Percentiles rank a stretch among this genome's conserved stretches.
Conservation (phyloP, 2,113 vertebrate genomes). For the Entomyzon cyanotis region DNA sequence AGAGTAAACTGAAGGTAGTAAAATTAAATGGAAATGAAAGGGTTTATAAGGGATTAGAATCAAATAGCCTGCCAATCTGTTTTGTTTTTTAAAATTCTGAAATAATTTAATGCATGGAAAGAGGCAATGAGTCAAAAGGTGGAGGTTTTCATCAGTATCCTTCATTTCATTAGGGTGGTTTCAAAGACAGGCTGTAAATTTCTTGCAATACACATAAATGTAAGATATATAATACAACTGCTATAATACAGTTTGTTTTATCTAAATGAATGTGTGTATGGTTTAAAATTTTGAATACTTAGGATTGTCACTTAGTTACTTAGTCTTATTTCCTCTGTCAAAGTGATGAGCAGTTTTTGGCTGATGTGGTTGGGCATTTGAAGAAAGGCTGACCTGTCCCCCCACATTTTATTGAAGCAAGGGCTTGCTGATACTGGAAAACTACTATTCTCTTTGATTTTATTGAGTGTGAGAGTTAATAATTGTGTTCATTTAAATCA, state of each 20-base stretch:
- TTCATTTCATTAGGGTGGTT: background rate
- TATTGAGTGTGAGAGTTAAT: background rate
- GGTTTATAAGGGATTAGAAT: background rate
- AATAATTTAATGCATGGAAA: background rate
- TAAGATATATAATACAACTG: background rate
- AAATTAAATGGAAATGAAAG: background rate
- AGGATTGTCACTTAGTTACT: background rate
- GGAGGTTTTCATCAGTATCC: background rate
- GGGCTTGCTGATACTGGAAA: background rate
- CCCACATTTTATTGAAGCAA: background rate
- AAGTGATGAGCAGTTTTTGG: background rate
- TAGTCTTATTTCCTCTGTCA: background rate
- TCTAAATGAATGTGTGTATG: background rate
- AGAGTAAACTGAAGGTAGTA: constrained; percentile 80
- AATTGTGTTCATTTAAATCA: constrained; percentile 41
- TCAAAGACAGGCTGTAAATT: background rate
- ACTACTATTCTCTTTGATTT: background rate
- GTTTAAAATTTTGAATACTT: background rate
- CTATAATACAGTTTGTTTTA: background rate
- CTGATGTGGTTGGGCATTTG: background rate
- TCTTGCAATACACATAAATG: background rate
- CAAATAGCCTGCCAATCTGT: background rate
- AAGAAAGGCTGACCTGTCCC: background rate
- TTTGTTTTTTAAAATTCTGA: background rate
- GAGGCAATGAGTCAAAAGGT: background rate